phyloP scores from a whole-genome alignment of 2,113 vertebrate genomes.

The Mandrillus leucophaeus region DNA sequence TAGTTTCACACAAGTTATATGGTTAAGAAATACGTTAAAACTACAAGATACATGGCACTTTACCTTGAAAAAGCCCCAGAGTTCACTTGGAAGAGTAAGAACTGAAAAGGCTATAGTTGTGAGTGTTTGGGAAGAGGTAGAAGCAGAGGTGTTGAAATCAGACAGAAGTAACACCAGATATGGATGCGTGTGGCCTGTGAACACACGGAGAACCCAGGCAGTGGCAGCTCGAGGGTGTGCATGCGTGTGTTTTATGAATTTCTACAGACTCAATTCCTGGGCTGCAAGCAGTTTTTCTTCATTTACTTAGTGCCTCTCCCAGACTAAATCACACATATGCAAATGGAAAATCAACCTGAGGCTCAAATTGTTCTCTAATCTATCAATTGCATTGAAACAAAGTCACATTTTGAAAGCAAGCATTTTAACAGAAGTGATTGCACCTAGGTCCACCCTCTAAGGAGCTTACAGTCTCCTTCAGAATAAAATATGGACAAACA shows the following conservation, averaged over 20 bases:
- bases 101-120: rapidly evolving
- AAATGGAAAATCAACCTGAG: background rate
- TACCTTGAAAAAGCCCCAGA: background rate
- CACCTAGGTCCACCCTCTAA: too few relatives aligned
- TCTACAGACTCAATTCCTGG: rapidly evolving
- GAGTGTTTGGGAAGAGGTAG: rapidly evolving
- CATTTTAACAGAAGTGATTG: background rate
- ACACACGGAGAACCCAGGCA: rapidly evolving
- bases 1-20: background rate
- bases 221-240: background rate
- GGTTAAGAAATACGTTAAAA: background rate
- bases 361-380: background rate
- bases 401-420: background rate
- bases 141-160: background rate
- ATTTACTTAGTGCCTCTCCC: rapidly evolving
- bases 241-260: rapidly evolving
- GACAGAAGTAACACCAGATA: background rate
- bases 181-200: rapidly evolving
- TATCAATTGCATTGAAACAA: rapidly evolving
- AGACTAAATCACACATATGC: background rate
- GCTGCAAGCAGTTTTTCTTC: rapidly evolving
- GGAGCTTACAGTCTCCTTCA: background rate
- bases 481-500: background rate
- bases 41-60: rapidly evolving
- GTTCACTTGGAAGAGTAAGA: rapidly evolving